These are phyloP conservation scores for Orius insidiosus DNA, from an alignment of 1,140 invertebrate genomes.

Conservation along the genomic window DNA sequence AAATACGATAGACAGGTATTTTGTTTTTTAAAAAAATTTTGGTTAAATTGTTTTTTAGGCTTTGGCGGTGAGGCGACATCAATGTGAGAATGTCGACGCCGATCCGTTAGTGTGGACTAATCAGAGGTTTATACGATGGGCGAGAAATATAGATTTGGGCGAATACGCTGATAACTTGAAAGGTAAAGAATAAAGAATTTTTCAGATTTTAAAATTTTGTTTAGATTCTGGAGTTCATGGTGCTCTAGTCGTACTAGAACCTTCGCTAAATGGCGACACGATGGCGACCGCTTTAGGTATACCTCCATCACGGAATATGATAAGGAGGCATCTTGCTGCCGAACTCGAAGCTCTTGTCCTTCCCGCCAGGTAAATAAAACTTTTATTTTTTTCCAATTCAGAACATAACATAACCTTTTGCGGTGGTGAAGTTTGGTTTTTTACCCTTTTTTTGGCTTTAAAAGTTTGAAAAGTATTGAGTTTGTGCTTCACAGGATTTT, in stretches of 20 bases:
- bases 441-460: too few relatives aligned
- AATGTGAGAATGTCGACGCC: slow-evolving; percentile 69
- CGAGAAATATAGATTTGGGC: slow-evolving; percentile 75
- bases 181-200: slow-evolving; percentile 33
- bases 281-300: slow-evolving; percentile 86
- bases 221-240: slow-evolving; percentile 84
- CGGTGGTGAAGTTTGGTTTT: background rate
- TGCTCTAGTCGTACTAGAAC: slow-evolving; percentile 77
- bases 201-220: background rate
- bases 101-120: slow-evolving; percentile 92
- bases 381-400: background rate
- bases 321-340: slow-evolving; percentile 71
- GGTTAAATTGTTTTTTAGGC: slow-evolving; percentile 46
- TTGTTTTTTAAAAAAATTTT: too few relatives aligned
- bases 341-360: slow-evolving; percentile 79
- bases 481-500: too few relatives aligned
- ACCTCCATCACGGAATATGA: slow-evolving; percentile 82
- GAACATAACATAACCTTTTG: background rate
- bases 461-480: too few relatives aligned
- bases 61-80: slow-evolving; percentile 65
- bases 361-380: slow-evolving; percentile 59
- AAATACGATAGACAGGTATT: slow-evolving; percentile 82
- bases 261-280: slow-evolving; percentile 82
- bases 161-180: slow-evolving; percentile 90
- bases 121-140: slow-evolving; percentile 82